Conservation (phyloP, 1,140 invertebrate species). For the roundworm (Caenorhabditis elegans) region DNA sequence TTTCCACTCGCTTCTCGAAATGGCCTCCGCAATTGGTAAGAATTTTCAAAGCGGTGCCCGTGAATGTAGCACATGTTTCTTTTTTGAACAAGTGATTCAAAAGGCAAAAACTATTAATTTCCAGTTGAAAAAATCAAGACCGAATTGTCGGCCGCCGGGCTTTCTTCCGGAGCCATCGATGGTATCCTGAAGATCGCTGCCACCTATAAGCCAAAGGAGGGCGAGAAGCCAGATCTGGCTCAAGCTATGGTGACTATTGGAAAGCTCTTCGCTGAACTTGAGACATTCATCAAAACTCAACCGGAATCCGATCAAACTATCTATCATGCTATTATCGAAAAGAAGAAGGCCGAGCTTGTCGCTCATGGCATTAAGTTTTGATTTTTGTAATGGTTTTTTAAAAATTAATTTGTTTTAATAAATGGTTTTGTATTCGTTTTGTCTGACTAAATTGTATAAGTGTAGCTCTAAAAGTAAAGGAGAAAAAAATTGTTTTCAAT, state of each 20-base stretch:
- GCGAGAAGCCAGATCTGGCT: background rate
- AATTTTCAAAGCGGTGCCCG: too few species aligned
- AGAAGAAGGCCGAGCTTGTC: conserved; percentile 1
- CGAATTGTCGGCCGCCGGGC: background rate
- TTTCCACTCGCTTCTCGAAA: background rate
- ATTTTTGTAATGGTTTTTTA: background rate
- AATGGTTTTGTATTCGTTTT: background rate
- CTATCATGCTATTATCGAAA: background rate
- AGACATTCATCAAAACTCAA: background rate
- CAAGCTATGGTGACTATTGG: background rate
- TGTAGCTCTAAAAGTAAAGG: too few species aligned
- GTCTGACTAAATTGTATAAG: too few species aligned
- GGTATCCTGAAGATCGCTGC: conserved; percentile 15
- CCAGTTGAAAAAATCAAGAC: background rate
- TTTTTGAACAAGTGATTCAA: background rate
- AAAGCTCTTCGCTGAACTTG: background rate
- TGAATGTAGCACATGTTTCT: too few species aligned
- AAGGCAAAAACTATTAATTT: background rate
- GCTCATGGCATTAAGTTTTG: background rate
- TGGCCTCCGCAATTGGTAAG: background rate
- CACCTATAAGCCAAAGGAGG: conserved; percentile 10
- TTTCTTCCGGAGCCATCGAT: background rate
- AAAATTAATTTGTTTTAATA: background rate
- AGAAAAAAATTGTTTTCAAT: too few species aligned
- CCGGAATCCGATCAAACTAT: background rate